Base-by-base conservation (phyloP, 1,140 invertebrate species). In the Eubasilissa regina region DNA sequence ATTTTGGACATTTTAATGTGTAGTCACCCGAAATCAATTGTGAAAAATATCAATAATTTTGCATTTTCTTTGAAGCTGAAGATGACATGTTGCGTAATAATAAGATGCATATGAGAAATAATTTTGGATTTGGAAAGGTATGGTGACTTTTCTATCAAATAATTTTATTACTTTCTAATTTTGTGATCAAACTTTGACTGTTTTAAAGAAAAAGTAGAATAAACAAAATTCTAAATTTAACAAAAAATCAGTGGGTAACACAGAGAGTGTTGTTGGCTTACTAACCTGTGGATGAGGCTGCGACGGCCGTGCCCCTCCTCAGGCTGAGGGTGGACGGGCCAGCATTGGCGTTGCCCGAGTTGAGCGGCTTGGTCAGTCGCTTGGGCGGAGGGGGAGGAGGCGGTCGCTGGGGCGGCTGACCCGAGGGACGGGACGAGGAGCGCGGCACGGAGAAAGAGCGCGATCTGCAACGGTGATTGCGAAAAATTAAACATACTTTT, bases 361-460 rank as follows among this genome's bases (percentile, higher is more conserved):
- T 84, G 35, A 84, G 72, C 4, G 81, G 81, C 72, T 84, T 84
- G 45, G 77, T 83, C 4, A 83, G 79, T 17, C 62, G 51, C 17
- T 53, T 25, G 10, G 68, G 70, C 44, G 55, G 66, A 13, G 73
- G 19, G 0, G 76, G 68, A 15, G 21, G 48, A n/a, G 15, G 53
- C 0, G 56, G 19, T 12, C 35, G 44, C 12, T 51, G 75, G 76
- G 4, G 80, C 12, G 25, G 25, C 25, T 35, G 25, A 6, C 25
- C 25, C 66, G 68, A 7, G 35, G 4, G 84, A 74, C 64, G 73
- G 81, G 17, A 79, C 64, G 48, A 87, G 77, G 78, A 85, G 12
- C 86, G 84, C 19, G 87, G 86, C 35, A 89, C 85, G 44, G 89
- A 90, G 78, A 88, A 88, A 11, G 89, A 89, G 51, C 89, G 85